Evolutionary conservation across 2,888 invertebrate genomes (phyloP), one percentile per base, ranked within the genome.

Genomic region (Phyto melanocephala): DNA sequence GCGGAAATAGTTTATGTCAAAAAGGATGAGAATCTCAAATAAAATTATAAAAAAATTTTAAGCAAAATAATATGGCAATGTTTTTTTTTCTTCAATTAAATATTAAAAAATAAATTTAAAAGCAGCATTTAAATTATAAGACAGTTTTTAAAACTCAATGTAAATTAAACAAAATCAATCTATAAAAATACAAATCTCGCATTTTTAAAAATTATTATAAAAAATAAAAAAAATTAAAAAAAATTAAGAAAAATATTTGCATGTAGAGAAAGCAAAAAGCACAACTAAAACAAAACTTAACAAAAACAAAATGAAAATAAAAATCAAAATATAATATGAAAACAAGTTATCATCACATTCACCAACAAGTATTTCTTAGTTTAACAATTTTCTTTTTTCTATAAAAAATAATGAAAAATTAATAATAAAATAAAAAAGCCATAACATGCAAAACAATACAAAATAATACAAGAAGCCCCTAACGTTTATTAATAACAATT

Each of bases 1-100:
- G 96, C 96, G 0, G 96, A 96, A 90, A 96, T 96, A 74, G 94
- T 96, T 0, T 96, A 96, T 84, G 90, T 91, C 78, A 89, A 91
- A 80, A 91, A 91, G 80, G 78, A 81, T n/a, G 82, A 79, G 17
- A 62, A 62, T 28, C 35, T 62, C 62, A 71, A 81, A 47, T 78
- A 79, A 80, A 65, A 63, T 15, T 28, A 17, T 13, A 33, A 28
- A 3, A 28, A 45, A 67, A 60, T 28, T 13, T 28, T 5, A 37
- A 54, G 11, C 54, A 42, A 52, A 60, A 3, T n/a, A 37, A 0
- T 22, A 24, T 24, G 13, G 10, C 28, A n/a, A 47, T 22, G 3
- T 15, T 67, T 47, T 60, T 42, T 50, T 54, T 78, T n/a, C n/a
- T n/a, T 37, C 11, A 65, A 33, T 52, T 58, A 24, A 42, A 50